Evolutionary conservation across 1,140 invertebrate species (phyloP), one percentile per base, ranked within the genome.

Genomic region (Harlomillsia oculata): DNA sequence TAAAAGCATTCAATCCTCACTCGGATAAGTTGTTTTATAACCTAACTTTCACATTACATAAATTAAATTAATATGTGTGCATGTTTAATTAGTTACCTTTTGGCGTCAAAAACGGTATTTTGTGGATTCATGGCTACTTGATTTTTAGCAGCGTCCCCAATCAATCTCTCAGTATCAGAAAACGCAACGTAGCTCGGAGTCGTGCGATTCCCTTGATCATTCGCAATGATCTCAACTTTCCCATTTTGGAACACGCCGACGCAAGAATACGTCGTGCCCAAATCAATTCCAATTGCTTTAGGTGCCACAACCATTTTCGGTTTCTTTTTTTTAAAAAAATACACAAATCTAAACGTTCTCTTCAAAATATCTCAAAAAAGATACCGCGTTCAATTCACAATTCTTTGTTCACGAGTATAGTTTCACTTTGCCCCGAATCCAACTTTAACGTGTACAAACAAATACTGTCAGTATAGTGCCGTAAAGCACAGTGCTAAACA

Each of bases 131-230:
- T 85, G 8, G 86, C 82, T 11, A 83, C 82, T 70, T 85, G 83
- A 63, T 84, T 84, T 70, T 85, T 85, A 2, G 85, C 84, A 28
- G 82, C 78, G 70, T 94, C 89, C 16, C 89, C 89, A 57, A 93
- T 85, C 9, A 94, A 73, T 25, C 90, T 73, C 69, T 95, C 89
- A 0, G 83, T 82, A 43, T 92, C 89, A 2, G 83, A 90, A 71
- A 95, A 95, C 3, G 89, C 89, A 14, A 95, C 89, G 70, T 89
- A 93, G 50, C 83, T 85, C 2, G 89, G 87, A 18, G 89, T 92
- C n/a, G 87, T 92, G 52, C 88, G 76, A 70, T 93, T 91, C 32
- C 90, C 90, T 71, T 92, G 88, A 65, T 92, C 87, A 66, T 94
- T 94, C 37, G 88, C 85, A 49, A 93, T 92, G 63, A 93, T 92